Percentiles rank a stretch among this genome's conserved stretches.
Conservation (phyloP, 2,888 invertebrate genomes). For the Rotaria macrura region DNA sequence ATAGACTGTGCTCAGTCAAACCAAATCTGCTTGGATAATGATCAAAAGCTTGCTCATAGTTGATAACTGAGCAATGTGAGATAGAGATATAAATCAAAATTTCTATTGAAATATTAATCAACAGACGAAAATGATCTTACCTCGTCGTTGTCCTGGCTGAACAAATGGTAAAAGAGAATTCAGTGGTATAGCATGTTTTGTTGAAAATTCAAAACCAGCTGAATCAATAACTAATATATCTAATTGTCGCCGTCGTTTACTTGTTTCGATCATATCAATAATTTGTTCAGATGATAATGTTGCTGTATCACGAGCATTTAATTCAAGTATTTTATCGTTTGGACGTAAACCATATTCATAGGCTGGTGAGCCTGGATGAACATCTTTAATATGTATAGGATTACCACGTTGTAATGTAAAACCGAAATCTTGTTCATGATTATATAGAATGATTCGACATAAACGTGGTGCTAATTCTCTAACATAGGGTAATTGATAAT, state of each 20-base stretch:
- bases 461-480: constrained; percentile 10
- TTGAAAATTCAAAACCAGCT: background rate
- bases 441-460: background rate
- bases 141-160: background rate
- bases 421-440: constrained; percentile 16
- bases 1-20: constrained; percentile 20
- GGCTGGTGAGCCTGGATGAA: constrained; percentile 4
- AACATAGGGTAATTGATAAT: constrained; percentile 7
- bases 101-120: background rate
- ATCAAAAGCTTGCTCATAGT: background rate
- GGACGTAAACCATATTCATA: background rate
- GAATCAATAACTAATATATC: constrained; percentile 6
- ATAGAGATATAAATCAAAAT: background rate
- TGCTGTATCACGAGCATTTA: constrained; percentile 13
- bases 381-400: constrained; percentile 11
- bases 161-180: constrained; percentile 18
- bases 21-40: background rate
- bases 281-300: background rate
- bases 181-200: background rate
- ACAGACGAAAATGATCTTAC: background rate
- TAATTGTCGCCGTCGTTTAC: background rate
- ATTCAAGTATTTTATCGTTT: background rate
- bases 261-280: background rate
- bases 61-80: background rate
- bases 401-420: constrained; percentile 13